Conservation (phyloP, 1,140 invertebrate genomes). For the Neelides sp. region DNA sequence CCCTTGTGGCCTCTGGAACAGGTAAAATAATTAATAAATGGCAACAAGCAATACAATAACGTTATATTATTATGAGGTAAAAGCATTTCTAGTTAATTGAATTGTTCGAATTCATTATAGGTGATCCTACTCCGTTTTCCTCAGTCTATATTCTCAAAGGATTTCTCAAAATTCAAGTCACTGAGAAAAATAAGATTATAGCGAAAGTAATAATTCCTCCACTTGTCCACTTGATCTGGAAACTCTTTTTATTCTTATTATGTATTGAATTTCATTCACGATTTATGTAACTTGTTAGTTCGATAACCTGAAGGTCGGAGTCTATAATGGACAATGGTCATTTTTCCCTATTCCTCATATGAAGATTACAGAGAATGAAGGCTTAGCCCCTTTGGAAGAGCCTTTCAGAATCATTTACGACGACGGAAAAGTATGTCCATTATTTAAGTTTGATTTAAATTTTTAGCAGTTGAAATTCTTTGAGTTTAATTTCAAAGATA, state of each 20-base stretch:
- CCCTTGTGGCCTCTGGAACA: conserved; percentile 24
- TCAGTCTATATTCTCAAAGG: conserved; percentile 26
- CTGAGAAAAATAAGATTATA: conserved; percentile 10
- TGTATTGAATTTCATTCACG: no score
- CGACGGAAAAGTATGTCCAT: conserved; percentile 24
- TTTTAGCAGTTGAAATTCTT: no score
- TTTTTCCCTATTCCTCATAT: conserved; percentile 27
- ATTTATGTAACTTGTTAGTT: conserved; percentile 21
- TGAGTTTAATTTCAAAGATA: no score
- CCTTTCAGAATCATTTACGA: conserved; percentile 22
- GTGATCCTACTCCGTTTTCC: conserved; percentile 18
- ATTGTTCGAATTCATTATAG: no score
- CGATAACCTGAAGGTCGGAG: conserved; percentile 20
- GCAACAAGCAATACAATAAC: no score
- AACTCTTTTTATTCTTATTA: no score
- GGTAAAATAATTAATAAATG: no score
- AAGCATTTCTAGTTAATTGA: no score
- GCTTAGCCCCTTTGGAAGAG: conserved; percentile 16
- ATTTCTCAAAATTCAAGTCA: conserved; percentile 17
- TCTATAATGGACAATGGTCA: conserved; percentile 30
- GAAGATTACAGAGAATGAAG: background rate
- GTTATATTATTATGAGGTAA: no score
- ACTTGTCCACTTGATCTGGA: no score
- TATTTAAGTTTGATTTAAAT: background rate
- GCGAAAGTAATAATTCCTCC: conserved; percentile 21